A percentile compares a stretch with the other conserved stretches of the same genome.
These are phyloP conservation scores for Nyctalus aviator DNA, from an alignment of 2,797 vertebrate species.

Conservation along the genomic window DNA sequence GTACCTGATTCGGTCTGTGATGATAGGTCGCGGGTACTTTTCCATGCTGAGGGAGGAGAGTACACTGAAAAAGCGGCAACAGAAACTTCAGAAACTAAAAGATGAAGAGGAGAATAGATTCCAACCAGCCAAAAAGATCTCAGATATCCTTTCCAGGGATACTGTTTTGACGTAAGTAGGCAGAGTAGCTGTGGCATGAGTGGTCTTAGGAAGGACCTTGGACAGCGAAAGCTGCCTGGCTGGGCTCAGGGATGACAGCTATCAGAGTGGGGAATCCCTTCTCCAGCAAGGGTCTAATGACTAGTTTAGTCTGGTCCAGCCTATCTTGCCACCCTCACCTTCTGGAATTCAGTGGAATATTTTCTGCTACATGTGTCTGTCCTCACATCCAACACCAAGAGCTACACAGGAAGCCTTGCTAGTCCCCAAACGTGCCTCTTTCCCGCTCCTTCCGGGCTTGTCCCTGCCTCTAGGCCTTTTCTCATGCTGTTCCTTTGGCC, in stretches of 20 bases:
- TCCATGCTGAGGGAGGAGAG: slow-evolving; percentile 86
- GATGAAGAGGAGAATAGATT: slow-evolving; percentile 73
- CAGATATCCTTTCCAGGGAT: slow-evolving; percentile 22
- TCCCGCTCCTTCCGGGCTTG: background rate
- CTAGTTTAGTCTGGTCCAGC: background rate
- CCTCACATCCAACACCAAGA: background rate
- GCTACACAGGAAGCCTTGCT: background rate
- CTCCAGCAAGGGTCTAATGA: background rate
- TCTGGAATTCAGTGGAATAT: background rate
- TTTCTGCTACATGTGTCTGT: background rate
- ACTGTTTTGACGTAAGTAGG: slow-evolving; percentile 74
- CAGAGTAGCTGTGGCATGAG: rapidly evolving
- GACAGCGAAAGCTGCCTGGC: rapidly evolving
- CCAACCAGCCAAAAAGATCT: slow-evolving; percentile 66
- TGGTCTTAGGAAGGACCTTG: background rate
- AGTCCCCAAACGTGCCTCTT: background rate
- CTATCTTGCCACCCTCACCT: background rate
- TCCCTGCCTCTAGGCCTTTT: background rate
- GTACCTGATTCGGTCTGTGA: slow-evolving; percentile 85
- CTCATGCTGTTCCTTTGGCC: background rate
- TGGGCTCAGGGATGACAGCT: background rate
- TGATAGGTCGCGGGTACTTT: slow-evolving; percentile 86
- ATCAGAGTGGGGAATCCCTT: rapidly evolving
- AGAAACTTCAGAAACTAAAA: slow-evolving; percentile 70
- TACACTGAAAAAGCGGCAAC: slow-evolving; percentile 70